Percentiles rank a stretch among this genome's conserved stretches.
phyloP scores from a whole-genome alignment of 2,888 invertebrate genomes.

The Alloplasta piceator region DNA sequence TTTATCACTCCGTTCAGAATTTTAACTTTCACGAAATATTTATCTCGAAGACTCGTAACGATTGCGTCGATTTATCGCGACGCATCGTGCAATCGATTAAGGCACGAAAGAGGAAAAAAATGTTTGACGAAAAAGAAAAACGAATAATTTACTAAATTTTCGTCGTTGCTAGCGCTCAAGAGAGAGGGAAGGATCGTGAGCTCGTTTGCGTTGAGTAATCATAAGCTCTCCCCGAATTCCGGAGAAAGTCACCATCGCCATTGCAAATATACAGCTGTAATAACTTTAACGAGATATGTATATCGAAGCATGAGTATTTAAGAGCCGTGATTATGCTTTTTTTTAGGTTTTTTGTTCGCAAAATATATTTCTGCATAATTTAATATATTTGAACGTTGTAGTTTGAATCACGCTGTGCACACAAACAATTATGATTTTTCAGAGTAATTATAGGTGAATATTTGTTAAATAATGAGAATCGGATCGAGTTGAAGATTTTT shows the following conservation, averaged over 20 bases:
- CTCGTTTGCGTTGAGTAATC: constrained; percentile 48
- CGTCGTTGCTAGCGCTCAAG: background rate
- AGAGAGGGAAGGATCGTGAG: constrained; percentile 10
- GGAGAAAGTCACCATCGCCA: constrained; percentile 50
- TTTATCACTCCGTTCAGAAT: background rate
- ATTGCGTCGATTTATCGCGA: constrained; percentile 31
- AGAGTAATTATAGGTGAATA: background rate
- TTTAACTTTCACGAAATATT: constrained; percentile 15
- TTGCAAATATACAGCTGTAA: background rate
- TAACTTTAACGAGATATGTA: constrained; percentile 1
- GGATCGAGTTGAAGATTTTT: too few species aligned
- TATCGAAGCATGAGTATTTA: background rate
- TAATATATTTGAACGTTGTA: background rate
- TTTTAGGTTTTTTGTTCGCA: background rate
- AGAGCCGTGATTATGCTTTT: too few species aligned
- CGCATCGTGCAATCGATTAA: constrained; percentile 59
- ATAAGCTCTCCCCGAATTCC: constrained; percentile 40
- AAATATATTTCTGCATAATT: too few species aligned
- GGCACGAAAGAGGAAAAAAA: constrained; percentile 30
- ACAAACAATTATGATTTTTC: background rate
- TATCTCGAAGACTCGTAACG: background rate
- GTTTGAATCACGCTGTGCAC: background rate
- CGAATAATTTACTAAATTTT: background rate
- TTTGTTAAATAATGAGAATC: too few species aligned
- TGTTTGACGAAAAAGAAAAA: constrained; percentile 36